Evolutionary conservation across 1,140 invertebrate genomes (phyloP).

Genomic region (Sesamia nonagrioides): DNA sequence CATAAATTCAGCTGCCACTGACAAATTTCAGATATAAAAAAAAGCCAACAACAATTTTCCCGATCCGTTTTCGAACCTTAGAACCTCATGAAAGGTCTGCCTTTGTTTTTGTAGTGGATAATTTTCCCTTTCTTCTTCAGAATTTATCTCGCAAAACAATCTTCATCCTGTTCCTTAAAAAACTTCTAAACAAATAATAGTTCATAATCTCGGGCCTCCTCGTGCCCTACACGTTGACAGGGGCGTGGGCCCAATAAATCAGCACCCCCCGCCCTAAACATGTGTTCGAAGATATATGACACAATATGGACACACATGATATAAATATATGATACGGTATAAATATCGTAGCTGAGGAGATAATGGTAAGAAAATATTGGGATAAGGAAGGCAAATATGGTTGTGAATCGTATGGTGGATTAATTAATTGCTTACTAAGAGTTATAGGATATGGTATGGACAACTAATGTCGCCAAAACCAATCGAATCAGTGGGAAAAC

Average conservation of each 20-base stretch:
- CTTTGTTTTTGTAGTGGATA: no score
- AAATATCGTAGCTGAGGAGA: conserved; percentile 4
- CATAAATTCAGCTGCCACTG: no score
- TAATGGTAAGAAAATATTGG: neutral
- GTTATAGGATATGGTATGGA: no score
- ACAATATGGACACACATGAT: conserved; percentile 8
- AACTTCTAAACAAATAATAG: conserved; percentile 17
- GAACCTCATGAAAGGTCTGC: no score
- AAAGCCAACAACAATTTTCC: no score
- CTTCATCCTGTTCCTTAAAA: neutral
- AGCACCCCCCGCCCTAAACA: conserved; percentile 6
- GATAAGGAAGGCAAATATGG: neutral
- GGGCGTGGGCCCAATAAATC: conserved; percentile 24
- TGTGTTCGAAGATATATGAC: conserved; percentile 33
- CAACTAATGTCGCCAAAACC: no score
- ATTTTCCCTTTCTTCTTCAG: neutral
- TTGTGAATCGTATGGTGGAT: neutral
- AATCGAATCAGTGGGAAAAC: no score
- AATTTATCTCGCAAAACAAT: neutral
- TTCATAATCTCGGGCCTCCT: conserved; percentile 1
- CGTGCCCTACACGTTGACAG: conserved; percentile 14
- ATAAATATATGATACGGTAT: conserved; percentile 6
- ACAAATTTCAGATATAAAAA: no score
- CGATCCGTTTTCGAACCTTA: no score
- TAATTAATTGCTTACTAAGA: neutral